A percentile compares a stretch with the other conserved stretches of the same genome.
Conservation (phyloP, 2,888 invertebrate genomes). For the Spisula subtruncata region DNA sequence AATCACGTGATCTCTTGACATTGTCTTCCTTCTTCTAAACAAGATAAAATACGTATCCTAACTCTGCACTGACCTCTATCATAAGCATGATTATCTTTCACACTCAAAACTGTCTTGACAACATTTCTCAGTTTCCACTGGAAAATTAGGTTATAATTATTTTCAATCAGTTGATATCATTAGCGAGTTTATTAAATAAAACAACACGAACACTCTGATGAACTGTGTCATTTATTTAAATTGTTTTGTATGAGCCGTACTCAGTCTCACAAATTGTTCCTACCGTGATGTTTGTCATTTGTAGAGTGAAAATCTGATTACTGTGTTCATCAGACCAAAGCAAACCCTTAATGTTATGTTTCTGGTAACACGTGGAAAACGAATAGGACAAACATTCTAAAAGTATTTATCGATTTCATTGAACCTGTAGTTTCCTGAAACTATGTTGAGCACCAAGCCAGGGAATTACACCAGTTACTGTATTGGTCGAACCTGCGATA, state of each 20-base stretch:
- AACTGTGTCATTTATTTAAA: background rate
- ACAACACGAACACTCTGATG: background rate
- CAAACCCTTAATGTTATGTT: too few species aligned
- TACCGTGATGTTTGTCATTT: background rate
- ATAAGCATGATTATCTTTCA: background rate
- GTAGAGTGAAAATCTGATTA: background rate
- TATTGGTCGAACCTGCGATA: too few species aligned
- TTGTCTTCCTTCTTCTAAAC: background rate
- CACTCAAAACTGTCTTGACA: background rate
- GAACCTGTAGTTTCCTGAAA: too few species aligned
- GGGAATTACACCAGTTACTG: too few species aligned
- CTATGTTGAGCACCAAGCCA: too few species aligned
- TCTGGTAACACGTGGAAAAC: too few species aligned
- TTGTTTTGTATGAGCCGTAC: constrained; percentile 9
- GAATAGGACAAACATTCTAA: too few species aligned
- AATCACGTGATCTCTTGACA: background rate
- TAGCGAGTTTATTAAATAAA: background rate
- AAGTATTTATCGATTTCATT: too few species aligned
- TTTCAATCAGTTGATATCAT: background rate
- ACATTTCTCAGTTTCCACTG: background rate
- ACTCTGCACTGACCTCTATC: background rate
- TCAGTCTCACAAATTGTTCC: background rate
- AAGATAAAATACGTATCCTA: background rate
- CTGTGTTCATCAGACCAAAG: background rate
- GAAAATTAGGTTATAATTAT: background rate